Conservation (phyloP, 2,797 vertebrate genomes). For the Lepilemur ruficaudatus region DNA sequence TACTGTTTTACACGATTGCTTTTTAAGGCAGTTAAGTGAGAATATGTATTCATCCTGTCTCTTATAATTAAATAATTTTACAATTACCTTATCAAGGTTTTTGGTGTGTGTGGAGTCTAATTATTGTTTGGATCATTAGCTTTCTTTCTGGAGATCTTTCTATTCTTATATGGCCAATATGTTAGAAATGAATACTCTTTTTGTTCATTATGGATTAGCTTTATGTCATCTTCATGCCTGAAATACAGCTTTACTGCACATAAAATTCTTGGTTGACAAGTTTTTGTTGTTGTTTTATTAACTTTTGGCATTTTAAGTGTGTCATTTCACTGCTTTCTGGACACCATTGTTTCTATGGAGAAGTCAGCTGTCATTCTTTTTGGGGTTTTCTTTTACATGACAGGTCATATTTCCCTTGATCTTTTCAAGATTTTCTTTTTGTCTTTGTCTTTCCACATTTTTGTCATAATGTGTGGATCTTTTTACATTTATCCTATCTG, state of each 20-base stretch:
- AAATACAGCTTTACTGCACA: too few relatives aligned
- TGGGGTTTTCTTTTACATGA: neutral
- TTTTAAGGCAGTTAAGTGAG: too few relatives aligned
- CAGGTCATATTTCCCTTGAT: neutral
- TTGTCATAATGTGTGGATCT: neutral
- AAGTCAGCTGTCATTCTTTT: neutral
- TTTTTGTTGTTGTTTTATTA: too few relatives aligned
- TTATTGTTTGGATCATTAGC: neutral
- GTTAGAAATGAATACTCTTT: neutral
- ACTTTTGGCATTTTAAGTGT: neutral
- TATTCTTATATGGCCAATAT: too few relatives aligned
- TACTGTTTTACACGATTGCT: too few relatives aligned
- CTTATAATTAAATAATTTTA: too few relatives aligned
- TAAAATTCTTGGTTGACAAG: too few relatives aligned
- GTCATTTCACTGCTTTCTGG: neutral
- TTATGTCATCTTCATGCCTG: too few relatives aligned
- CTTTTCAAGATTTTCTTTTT: neutral
- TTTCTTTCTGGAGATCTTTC: neutral
- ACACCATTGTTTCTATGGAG: neutral
- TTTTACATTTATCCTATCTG: neutral
- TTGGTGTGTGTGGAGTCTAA: neutral
- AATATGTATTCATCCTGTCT: too few relatives aligned
- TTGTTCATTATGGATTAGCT: neutral
- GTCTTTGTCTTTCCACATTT: neutral
- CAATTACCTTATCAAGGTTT: too few relatives aligned